Base-by-base conservation (phyloP, 2,888 invertebrate genomes). In the Brenthis hecate region DNA sequence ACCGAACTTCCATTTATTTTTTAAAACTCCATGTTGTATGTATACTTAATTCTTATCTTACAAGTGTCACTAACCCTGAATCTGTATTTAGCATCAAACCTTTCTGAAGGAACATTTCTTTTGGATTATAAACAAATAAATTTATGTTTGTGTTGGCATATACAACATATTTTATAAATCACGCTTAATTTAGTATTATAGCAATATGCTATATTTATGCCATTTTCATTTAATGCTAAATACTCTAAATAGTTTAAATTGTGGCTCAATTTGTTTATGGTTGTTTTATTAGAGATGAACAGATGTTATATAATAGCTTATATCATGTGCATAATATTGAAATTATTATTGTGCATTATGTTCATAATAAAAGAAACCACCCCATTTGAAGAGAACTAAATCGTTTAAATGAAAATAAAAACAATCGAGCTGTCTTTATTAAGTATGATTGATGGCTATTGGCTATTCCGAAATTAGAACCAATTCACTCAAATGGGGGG, bases 371-470 rank as follows among this genome's bases (percentile, higher is more conserved):
- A 36, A 53, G 28, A 53, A 36, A 4, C 11, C 1, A 11, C 36
- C 14, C 19, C 19, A 62, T 53, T 51, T 19, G 36, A 51, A 63
- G 13, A 54, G 53, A 50, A 65, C 36, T 64, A 69, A 70, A 68
- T 68, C 60, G 57, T 74, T 79, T 76, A 78, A 79, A 81, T 76
- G 73, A 77, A 80, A 81, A 43, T 83, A 82, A 83, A 80, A 78
- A 75, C 78, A 79, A 73, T 77, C 76, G 74, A 58, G 36, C 69
- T 76, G 87, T 83, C 86, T 83, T 75, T 77, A 75, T 79, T 85
- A 89, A 91, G 85, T 89, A 86, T 88, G 90, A 91, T 91, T 87
- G 90, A 91, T 91, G 78, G 78, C 76, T 73, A 76, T 79, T 77
- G 78, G 78, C 76, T 73, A 76, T 79, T 77, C 82, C 83, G 75